Evolutionary conservation across 2,888 invertebrate species (phyloP).

Genomic region (Criorhina ranunculi): DNA sequence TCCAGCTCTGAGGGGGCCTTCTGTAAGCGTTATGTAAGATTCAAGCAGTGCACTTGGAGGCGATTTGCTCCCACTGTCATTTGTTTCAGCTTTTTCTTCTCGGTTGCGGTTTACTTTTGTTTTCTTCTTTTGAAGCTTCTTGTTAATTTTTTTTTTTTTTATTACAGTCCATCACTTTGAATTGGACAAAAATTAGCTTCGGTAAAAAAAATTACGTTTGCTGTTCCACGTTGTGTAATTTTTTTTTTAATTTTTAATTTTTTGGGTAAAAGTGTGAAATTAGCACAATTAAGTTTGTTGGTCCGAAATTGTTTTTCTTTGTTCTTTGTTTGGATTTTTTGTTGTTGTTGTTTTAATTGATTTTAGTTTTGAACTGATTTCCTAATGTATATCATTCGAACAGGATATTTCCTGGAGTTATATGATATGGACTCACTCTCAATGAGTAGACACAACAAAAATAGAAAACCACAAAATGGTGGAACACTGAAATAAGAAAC

Average conservation of each 20-base stretch:
- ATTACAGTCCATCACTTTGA: constrained; percentile 16
- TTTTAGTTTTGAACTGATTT: too few species aligned
- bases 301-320: background rate
- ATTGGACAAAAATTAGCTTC: constrained; percentile 38
- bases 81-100: constrained; percentile 14
- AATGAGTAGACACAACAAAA: too few species aligned
- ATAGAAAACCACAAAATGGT: too few species aligned
- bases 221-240: constrained; percentile 20
- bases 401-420: too few species aligned
- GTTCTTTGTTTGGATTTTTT: background rate
- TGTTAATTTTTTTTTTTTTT: constrained; percentile 11
- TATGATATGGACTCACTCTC: too few species aligned
- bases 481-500: too few species aligned
- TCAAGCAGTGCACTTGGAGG: constrained; percentile 14
- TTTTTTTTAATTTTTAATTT: background rate
- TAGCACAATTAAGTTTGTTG: background rate
- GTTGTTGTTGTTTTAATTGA: background rate
- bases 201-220: constrained; percentile 30
- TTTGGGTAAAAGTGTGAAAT: background rate
- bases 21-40: constrained; percentile 55
- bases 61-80: constrained; percentile 32
- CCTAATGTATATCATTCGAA: too few species aligned
- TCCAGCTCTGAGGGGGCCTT: constrained; percentile 42
- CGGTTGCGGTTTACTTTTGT: constrained; percentile 15
- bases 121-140: constrained; percentile 28